Evolutionary conservation across 2,888 invertebrate genomes (phyloP).

Genomic region (Ornithoptera alexandrae): DNA sequence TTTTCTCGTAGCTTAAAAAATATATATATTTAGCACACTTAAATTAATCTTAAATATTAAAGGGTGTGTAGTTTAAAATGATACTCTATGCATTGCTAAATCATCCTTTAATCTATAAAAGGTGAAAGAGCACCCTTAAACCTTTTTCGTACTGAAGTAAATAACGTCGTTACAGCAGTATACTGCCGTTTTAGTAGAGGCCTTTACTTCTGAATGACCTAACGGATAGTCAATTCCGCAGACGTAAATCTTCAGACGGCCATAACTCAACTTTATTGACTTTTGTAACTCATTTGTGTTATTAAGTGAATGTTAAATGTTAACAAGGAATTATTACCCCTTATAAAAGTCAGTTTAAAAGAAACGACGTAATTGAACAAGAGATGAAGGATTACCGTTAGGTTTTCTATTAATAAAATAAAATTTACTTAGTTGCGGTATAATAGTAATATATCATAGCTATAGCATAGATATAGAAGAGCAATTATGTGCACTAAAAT

Average conservation of each 20-base stretch:
- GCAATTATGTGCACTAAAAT: no score
- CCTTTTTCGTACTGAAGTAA: constrained; percentile 36
- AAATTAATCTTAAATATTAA: no score
- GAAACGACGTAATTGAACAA: no score
- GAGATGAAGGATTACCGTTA: no score
- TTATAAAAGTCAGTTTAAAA: neutral
- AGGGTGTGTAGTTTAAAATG: no score
- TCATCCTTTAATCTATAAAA: neutral
- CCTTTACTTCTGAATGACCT: constrained; percentile 61
- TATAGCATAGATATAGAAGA: no score
- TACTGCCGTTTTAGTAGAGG: constrained; percentile 61
- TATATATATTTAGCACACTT: no score
- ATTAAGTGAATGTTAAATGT: constrained; percentile 22
- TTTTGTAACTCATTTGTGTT: constrained; percentile 54
- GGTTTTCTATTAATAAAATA: no score
- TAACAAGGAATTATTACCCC: neutral
- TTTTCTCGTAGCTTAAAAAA: no score
- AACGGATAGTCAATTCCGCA: constrained; percentile 70
- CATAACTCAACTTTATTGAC: constrained; percentile 74
- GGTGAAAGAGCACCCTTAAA: neutral
- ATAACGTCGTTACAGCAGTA: constrained; percentile 63
- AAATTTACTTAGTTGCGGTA: no score
- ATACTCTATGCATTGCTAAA: no score
- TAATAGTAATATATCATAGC: no score
- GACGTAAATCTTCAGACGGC: constrained; percentile 67